phyloP scores from a whole-genome alignment of 2,888 invertebrate species.

The Conchocele bisecta region DNA sequence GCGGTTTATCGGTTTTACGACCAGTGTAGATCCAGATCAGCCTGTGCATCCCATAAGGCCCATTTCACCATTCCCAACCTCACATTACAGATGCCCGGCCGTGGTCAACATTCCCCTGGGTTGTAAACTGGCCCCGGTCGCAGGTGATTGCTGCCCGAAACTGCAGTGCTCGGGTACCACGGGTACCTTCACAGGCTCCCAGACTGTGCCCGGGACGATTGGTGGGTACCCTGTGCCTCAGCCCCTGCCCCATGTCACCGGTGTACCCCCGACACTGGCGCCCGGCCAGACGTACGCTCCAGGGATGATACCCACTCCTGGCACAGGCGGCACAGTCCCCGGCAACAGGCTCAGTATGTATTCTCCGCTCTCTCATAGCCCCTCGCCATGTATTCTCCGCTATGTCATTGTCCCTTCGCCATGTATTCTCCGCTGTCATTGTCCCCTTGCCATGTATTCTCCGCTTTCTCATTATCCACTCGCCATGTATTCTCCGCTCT shows the following conservation, averaged over 20 bases:
- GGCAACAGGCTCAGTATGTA: conserved; percentile 22
- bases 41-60: too few species aligned
- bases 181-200: conserved; percentile 68
- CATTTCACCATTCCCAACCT: neutral
- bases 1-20: too few species aligned
- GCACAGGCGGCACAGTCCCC: neutral
- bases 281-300: conserved; percentile 49
- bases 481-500: too few species aligned
- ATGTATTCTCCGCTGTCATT: too few species aligned
- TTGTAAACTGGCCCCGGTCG: conserved; percentile 59
- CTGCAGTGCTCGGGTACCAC: conserved; percentile 59
- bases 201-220: conserved; percentile 66
- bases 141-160: conserved; percentile 67
- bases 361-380: neutral
- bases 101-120: conserved; percentile 68
- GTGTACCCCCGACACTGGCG: conserved; percentile 47
- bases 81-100: conserved; percentile 63
- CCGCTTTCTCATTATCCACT: too few species aligned
- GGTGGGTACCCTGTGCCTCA: conserved; percentile 67
- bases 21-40: too few species aligned
- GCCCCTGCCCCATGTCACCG: conserved; percentile 30
- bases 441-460: too few species aligned
- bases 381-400: neutral
- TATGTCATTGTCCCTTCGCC: neutral
- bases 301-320: conserved; percentile 36